Evolutionary conservation across 2,797 vertebrate genomes (phyloP).

Genomic region (Rhodeus uyekii): DNA sequence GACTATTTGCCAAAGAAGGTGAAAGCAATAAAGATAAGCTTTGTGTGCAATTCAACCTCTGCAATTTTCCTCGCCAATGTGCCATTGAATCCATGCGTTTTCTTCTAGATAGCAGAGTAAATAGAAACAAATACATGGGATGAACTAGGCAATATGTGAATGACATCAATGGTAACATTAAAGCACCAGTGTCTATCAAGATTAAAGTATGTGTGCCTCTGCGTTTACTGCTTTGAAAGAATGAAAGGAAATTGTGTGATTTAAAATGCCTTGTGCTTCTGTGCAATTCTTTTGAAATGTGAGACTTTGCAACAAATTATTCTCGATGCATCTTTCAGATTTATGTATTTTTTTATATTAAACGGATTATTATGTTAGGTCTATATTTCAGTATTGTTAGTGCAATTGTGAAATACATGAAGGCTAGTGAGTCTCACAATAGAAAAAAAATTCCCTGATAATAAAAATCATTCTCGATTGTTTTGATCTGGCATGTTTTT

Average conservation of each 20-base stretch:
- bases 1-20: constrained; percentile 39
- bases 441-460: not conserved
- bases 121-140: constrained; percentile 21
- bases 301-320: not conserved
- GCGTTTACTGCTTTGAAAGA: not conserved
- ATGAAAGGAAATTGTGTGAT: not conserved
- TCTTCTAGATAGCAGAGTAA: not conserved
- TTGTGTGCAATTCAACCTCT: not conserved
- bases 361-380: not conserved
- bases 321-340: not conserved
- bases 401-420: not conserved
- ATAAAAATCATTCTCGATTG: not conserved
- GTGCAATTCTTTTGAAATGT: not conserved
- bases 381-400: not conserved
- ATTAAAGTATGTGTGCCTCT: constrained; percentile 18
- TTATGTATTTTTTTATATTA: too few species aligned
- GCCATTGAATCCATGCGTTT: not conserved
- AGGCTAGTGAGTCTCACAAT: not conserved
- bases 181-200: constrained; percentile 7
- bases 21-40: constrained; percentile 26
- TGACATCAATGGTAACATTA: constrained; percentile 14
- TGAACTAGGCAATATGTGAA: not conserved
- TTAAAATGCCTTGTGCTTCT: too few species aligned
- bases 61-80: not conserved
- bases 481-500: not conserved